Base-by-base conservation (phyloP, 2,888 invertebrate genomes). In the Sarcophaga carnaria region DNA sequence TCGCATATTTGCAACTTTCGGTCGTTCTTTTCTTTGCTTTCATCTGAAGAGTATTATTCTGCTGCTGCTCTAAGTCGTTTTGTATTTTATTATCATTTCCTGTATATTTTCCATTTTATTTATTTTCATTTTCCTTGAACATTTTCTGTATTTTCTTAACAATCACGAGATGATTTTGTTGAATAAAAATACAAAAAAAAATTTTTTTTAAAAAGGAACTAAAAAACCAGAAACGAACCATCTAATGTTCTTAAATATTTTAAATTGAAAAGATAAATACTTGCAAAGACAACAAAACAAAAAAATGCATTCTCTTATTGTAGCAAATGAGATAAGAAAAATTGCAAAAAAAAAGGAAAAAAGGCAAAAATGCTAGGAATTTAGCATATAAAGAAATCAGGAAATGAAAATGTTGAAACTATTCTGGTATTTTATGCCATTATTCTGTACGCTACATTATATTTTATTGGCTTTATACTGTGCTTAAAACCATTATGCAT, bases 191-290 rank as follows among this genome's bases (percentile, higher is more conserved):
- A 66, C 6, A 14, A 27, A 66, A 11, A 17, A 66, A 17, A 63
- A 66, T 67, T 78, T 66, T 70, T 83, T 77, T 47, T 66, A 86
- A 71, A 37, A 6, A 37, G 37, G 37, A 37, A 37, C 37, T 37
- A 37, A 37, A 27, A 37, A 37, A 37, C 37, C 37, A 37, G 37
- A 49, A 49, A 49, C 49, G 49, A 49, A 49, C 49, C 78, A 78
- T 86, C 80, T 77, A 77, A 78, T 71, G 75, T 79, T 71, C 66
- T 81, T 87, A 81, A 60, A 87, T 64, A 75, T 75, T 81, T 81
- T 71, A 84, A 84, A 87, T 81, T 81, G 83, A 84, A 87, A 81
- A 84, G 84, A 87, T 86, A 83, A 86, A 81, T 79, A 87, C 25
- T 81, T 70, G 14, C 11, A 49, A 70, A 66, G 75, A 81, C 54